Base-by-base conservation (phyloP, 2,113 vertebrate species). In the Hemiprocne comata region DNA sequence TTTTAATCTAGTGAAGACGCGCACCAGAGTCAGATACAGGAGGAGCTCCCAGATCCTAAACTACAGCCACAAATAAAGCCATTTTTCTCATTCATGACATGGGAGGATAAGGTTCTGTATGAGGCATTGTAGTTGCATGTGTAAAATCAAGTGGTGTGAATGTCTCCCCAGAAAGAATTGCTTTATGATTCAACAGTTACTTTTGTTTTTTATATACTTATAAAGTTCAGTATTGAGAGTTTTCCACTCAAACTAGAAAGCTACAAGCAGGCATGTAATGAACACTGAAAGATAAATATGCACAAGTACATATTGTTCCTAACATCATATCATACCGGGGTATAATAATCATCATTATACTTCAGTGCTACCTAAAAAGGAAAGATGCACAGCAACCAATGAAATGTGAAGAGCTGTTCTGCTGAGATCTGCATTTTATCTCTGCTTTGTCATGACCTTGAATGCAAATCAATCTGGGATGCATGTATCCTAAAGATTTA, bases 381-480 rank as follows among this genome's bases (percentile, higher is more conserved):
- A 76, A 89, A 85, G 62, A 46, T 93, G 24, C 48, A 46, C 20
- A 93, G 28, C 8, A 85, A 34, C 57, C 65, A 38, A 61, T 50
- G 53, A 51, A 51, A 85, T 13, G 7, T 48, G 67, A 90, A 93
- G 62, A 83, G 69, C 44, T 36, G 20, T 76, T 89, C 54, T 92
- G 46, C 58, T 72, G 62, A 91, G n/a, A 76, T 90, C 54, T 93
- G 28, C n/a, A 77, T 94, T 96, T 93, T 93, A 65, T 31, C 50
- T 93, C 50, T 96, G 89, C 66, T 95, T 96, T 79, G 50, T 61
- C 92, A 69, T 61, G 58, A 97, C 67, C 79, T 95, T 88, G 74
- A 94, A 93, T 80, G 62, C 67, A 95, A 96, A 97, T 94, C 77
- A 93, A 72, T 79, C 80, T 83, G 61, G 53, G 74, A 76, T 82